These are phyloP conservation scores for Silurus meridionalis DNA, from an alignment of 2,113 vertebrate species.

Conservation along the genomic window DNA sequence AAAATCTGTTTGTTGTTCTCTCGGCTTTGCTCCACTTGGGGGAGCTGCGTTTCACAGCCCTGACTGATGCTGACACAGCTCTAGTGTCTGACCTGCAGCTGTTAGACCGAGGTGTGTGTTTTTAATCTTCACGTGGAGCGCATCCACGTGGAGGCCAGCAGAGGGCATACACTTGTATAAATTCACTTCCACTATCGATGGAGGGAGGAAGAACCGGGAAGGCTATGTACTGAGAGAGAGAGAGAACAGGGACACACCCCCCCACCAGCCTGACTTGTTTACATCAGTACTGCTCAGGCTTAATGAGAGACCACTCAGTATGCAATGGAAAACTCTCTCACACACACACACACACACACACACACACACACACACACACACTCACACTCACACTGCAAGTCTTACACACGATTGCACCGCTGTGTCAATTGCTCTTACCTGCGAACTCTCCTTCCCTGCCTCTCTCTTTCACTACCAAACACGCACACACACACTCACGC, in stretches of 20 bases:
- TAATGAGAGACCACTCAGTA: slow-evolving; percentile 45
- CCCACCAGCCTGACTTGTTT: slow-evolving; percentile 52
- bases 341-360: slow-evolving; percentile 33
- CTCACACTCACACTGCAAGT: slow-evolving; percentile 20
- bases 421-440: slow-evolving; percentile 31
- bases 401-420: slow-evolving; percentile 13
- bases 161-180: slow-evolving; percentile 36
- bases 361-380: slow-evolving; percentile 33
- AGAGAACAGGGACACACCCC: slow-evolving; percentile 23
- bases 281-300: slow-evolving; percentile 39
- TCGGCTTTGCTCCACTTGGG: slow-evolving; percentile 86
- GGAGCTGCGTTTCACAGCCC: slow-evolving; percentile 80
- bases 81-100: slow-evolving; percentile 87
- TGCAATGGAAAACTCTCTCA: slow-evolving; percentile 48
- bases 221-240: slow-evolving; percentile 28
- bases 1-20: slow-evolving; percentile 86
- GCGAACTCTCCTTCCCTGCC: slow-evolving; percentile 7
- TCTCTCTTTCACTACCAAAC: background rate
- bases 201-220: background rate
- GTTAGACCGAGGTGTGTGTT: slow-evolving; percentile 84
- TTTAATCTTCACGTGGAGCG: background rate
- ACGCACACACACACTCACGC: background rate
- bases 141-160: slow-evolving; percentile 13
- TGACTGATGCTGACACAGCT: slow-evolving; percentile 79
- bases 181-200: background rate